Percentiles rank a stretch among this genome's conserved stretches.
Conservation (phyloP, 2,797 vertebrate species). For the Aphelocoma californica region DNA sequence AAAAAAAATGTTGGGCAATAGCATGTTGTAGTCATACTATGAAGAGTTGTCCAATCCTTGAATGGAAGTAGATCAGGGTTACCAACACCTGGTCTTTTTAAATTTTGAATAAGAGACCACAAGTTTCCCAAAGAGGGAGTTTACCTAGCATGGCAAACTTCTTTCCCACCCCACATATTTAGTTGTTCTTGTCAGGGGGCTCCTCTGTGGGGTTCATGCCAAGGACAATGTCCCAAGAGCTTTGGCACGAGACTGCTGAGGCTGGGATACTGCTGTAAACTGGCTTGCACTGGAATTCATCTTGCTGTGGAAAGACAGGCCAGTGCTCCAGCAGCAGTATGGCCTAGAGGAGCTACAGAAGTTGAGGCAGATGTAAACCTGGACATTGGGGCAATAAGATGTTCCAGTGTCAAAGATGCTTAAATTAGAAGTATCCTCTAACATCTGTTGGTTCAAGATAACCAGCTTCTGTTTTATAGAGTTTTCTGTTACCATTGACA, state of each 20-base stretch:
- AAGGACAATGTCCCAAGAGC: not conserved
- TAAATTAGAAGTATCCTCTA: not conserved
- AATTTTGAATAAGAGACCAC: not conserved
- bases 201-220: not conserved
- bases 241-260: not conserved
- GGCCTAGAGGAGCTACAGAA: not conserved
- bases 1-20: not conserved
- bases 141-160: not conserved
- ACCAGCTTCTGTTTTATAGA: not conserved
- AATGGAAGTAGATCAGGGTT: not conserved
- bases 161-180: accelerated
- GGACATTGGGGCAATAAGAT: not conserved
- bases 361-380: not conserved
- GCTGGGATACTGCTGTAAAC: not conserved
- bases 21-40: accelerated
- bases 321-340: not conserved
- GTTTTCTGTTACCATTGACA: not conserved
- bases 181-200: accelerated
- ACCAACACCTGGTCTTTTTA: not conserved
- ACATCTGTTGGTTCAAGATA: not conserved
- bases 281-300: not conserved
- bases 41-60: not conserved
- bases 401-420: not conserved
- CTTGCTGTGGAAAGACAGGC: not conserved
- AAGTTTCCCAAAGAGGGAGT: not conserved